phyloP scores from a whole-genome alignment of 2,113 vertebrate species.

The Tamias sibiricus region DNA sequence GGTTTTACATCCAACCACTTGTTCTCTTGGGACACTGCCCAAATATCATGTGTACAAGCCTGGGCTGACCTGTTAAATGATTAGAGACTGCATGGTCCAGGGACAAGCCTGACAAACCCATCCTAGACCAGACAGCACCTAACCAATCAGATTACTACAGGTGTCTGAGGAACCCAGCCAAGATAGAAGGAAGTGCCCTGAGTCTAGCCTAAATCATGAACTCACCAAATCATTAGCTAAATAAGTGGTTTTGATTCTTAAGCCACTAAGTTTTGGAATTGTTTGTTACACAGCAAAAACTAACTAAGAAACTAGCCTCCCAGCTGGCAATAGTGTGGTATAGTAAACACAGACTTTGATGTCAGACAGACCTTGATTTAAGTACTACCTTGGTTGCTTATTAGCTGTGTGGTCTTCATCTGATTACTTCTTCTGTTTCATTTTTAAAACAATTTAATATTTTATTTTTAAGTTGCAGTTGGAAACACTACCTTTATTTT shows the following conservation, averaged over 20 bases:
- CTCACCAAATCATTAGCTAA: neutral
- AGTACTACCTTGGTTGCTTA: neutral
- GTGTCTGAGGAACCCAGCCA: neutral
- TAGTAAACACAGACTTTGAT: neutral
- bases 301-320: neutral
- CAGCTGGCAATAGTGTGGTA: neutral
- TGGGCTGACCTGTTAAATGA: neutral
- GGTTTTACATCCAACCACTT: neutral
- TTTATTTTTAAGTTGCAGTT: too few species aligned
- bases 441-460: too few species aligned
- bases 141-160: neutral
- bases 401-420: neutral
- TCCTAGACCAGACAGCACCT: neutral
- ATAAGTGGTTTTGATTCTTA: neutral
- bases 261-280: neutral
- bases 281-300: neutral
- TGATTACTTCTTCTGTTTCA: neutral
- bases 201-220: neutral
- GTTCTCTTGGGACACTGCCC: neutral
- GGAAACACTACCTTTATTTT: too few species aligned
- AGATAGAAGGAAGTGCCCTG: neutral
- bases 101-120: neutral
- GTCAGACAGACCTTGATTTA: neutral
- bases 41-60: neutral
- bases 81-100: neutral